These are phyloP conservation scores for Campaea margaritaria DNA, from an alignment of 2,888 invertebrate species.

Conservation along the genomic window DNA sequence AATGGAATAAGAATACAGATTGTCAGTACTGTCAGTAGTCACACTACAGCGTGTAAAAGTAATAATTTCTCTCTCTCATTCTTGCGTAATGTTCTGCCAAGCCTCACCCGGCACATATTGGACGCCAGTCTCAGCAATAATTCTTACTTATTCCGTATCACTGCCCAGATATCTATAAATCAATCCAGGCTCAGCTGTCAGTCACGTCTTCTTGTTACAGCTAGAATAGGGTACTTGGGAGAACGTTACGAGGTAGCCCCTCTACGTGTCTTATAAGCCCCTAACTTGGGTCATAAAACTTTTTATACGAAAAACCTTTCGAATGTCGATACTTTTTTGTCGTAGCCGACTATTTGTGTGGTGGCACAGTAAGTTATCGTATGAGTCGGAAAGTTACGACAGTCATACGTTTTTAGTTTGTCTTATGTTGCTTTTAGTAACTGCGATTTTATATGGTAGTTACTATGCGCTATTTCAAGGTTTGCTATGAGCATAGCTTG, in stretches of 20 bases:
- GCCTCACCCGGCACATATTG: neutral
- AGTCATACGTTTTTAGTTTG: slow-evolving; percentile 9
- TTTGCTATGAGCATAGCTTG: too few relatives aligned
- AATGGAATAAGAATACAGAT: too few relatives aligned
- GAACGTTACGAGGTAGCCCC: slow-evolving; percentile 23
- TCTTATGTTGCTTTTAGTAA: slow-evolving; percentile 2
- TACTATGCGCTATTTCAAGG: too few relatives aligned
- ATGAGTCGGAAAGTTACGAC: slow-evolving; percentile 22
- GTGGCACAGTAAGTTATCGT: slow-evolving; percentile 24
- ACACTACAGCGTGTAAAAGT: too few relatives aligned
- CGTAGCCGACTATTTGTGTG: slow-evolving; percentile 15
- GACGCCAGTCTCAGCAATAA: neutral
- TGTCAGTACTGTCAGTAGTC: too few relatives aligned
- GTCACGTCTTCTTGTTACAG: slow-evolving; percentile 31
- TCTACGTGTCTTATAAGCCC: slow-evolving; percentile 31
- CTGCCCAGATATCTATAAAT: slow-evolving; percentile 2
- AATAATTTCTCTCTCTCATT: too few relatives aligned
- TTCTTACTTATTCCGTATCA: neutral
- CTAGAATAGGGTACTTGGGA: slow-evolving; percentile 27
- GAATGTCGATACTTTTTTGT: slow-evolving; percentile 22
- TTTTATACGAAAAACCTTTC: slow-evolving; percentile 29
- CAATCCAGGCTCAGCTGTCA: slow-evolving; percentile 22
- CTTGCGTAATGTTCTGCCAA: too few relatives aligned
- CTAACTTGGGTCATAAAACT: slow-evolving; percentile 28
- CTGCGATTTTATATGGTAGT: too few relatives aligned